Base-by-base conservation (phyloP, 2,113 vertebrate genomes). In the Typhlomys cinereus region DNA sequence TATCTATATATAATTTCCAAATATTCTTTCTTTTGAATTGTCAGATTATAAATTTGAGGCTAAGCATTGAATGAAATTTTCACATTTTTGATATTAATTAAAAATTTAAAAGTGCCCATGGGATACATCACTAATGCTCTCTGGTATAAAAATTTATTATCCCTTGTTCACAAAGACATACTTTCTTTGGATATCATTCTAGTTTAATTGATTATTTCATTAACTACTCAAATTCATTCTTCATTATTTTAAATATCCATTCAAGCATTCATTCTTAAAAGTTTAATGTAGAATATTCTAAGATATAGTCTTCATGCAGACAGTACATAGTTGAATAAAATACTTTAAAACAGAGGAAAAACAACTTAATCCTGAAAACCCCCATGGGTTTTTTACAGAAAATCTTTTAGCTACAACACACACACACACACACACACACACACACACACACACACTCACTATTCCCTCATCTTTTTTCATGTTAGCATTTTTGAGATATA, bases 161-260 rank as follows among this genome's bases (percentile, higher is more conserved):
- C 31, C 11, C 50, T 67, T 34, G 17, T 41, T 69, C 14, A 90
- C 23, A 5, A 17, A 82, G 85, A 70, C 5, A 75, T 90, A 2
- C 50, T 80, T 89, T 44, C 1, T 29, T 90, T 36, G 62, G 2
- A 34, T 52, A 75, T 62, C 83, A 87, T 90, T 66, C 52, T 59
- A 36, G 21, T 31, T 90, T 85, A 31, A 87, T 67, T 69, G 44
- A 31, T 46, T 14, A 67, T 88, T 13, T 50, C 14, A 70, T 70
- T 61, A 39, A 88, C 41, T 39, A 73, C 1, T 85, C 71, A 11
- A 13, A 74, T 34, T 11, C 25, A 54, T 0, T 34, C 20, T 2
- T 61, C 31, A 61, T 91, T 75, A 75, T 64, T 76, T 94, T 78
- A 87, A 88, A 34, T 15, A 76, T 7, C 46, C 84, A 21, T 70